Percentiles rank a stretch among this genome's conserved stretches.
Conservation (phyloP, 2,797 vertebrate genomes). For the Sebastes diploproa region DNA sequence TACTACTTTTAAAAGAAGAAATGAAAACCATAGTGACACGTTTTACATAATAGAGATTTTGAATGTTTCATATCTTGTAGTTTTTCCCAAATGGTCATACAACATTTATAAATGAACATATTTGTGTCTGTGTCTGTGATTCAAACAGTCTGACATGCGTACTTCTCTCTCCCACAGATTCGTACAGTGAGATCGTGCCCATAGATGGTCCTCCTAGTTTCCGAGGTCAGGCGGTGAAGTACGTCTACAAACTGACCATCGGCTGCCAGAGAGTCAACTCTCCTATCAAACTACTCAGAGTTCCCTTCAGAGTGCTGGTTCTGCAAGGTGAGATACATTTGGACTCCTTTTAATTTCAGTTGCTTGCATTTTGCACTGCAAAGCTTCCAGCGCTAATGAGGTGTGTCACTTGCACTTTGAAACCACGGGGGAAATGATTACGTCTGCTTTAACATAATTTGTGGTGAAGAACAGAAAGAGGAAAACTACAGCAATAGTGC, state of each 20-base stretch:
- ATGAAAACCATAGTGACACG: background rate
- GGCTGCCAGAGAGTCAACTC: constrained; percentile 99
- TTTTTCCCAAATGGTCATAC: background rate
- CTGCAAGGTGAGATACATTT: constrained; percentile 87
- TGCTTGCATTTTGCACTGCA: background rate
- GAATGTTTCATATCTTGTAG: background rate
- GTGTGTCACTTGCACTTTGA: background rate
- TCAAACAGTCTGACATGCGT: background rate
- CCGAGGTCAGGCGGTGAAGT: constrained; percentile 95
- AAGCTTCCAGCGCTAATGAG: no score
- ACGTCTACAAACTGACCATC: constrained; percentile 97
- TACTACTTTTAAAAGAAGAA: background rate
- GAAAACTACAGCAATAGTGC: background rate
- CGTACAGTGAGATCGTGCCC: constrained; percentile 92
- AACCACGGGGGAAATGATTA: background rate
- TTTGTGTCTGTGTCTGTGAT: background rate
- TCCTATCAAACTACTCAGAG: constrained; percentile 95
- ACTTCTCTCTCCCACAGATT: constrained; percentile 80
- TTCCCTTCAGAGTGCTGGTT: constrained; percentile 95
- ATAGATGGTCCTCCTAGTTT: constrained; percentile 94
- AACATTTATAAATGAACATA: background rate
- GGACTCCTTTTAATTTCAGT: background rate
- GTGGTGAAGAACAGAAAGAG: background rate
- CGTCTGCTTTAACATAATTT: background rate
- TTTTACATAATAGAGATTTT: background rate